These are phyloP conservation scores for Cremastinae sp. DNA, from an alignment of 2,888 invertebrate species.

Conservation along the genomic window DNA sequence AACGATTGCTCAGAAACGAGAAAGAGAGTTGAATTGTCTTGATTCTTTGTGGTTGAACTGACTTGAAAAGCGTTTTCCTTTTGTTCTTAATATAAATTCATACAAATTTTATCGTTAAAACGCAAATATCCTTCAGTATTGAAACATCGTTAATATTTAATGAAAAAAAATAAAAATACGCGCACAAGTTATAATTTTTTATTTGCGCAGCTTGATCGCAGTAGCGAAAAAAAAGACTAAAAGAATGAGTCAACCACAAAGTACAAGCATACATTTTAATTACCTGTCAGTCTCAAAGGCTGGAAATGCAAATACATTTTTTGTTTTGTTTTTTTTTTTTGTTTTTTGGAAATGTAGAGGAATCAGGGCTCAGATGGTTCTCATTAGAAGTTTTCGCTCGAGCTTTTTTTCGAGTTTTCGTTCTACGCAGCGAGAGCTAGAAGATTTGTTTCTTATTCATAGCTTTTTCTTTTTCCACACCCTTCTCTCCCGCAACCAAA, in stretches of 20 bases:
- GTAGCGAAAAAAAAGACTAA: constrained; percentile 49
- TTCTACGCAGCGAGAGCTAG: constrained; percentile 54
- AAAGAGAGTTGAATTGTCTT: constrained; percentile 63
- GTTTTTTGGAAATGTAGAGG: constrained; percentile 78
- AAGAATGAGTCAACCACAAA: constrained; percentile 77
- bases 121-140: no score
- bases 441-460: constrained; percentile 50
- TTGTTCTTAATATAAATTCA: constrained; percentile 2
- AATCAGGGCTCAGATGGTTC: constrained; percentile 80
- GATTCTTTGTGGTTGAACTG: constrained; percentile 77
- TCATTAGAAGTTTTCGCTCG: constrained; percentile 75
- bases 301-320: constrained; percentile 80
- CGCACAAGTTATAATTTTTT: constrained; percentile 53
- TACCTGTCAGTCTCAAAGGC: constrained; percentile 77
- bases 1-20: constrained; percentile 62
- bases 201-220: constrained; percentile 61
- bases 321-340: constrained; percentile 55
- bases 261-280: constrained; percentile 76
- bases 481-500: constrained; percentile 80
- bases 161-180: constrained; percentile 4
- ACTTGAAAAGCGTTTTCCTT: constrained; percentile 70
- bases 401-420: constrained; percentile 56
- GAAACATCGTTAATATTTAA: not conserved
- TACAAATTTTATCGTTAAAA: no score
- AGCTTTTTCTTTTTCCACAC: constrained; percentile 75